Evolutionary conservation across 2,797 vertebrate species (phyloP), one percentile per base, ranked within the genome.

Genomic region (Perodicticus potto): DNA sequence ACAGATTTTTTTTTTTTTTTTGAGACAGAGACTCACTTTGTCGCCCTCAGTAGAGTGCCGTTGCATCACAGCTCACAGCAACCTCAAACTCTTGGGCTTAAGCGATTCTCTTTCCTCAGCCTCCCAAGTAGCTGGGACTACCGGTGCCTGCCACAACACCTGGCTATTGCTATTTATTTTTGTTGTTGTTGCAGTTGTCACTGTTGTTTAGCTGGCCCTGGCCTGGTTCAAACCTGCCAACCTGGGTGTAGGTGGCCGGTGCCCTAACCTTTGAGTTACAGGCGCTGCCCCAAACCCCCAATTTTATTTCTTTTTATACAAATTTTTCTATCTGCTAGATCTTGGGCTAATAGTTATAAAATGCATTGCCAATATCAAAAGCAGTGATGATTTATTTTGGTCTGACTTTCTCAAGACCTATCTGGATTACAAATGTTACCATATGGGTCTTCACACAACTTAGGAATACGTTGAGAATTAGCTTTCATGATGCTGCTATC

Each of bases 311-410:
- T 61, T 57, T 59, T 77, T 37, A 93, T 5, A 76, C 34, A 89
- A 2, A 10, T n/a, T 76, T 86, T 90, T 72, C 53, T 92, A 25
- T n/a, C 43, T 61, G 12, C 10, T 87, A 86, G 74, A 65, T 20
- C 25, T 97, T n/a, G 85, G 43, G 25, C 23, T 82, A 85, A 69
- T 69, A 95, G 82, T 70, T 78, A 17, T 27, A 88, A 93, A 88
- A 82, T 63, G 25, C 7, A 76, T 22, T 55, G 29, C 27, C 53
- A 37, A 55, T 89, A 89, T 27, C 86, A 83, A 86, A 86, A 88
- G 17, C 29, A 11, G 49, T 43, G 20, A 85, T 80, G n/a, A 88
- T 69, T 96, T 86, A 88, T 34, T 82, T 89, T 34, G 61, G 2
- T 70, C 37, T 88, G 49, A 82, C 1, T 55, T 93, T 83, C n/a